These are phyloP conservation scores for Echinops telfairi DNA, from an alignment of 2,113 vertebrate genomes.

Conservation along the genomic window DNA sequence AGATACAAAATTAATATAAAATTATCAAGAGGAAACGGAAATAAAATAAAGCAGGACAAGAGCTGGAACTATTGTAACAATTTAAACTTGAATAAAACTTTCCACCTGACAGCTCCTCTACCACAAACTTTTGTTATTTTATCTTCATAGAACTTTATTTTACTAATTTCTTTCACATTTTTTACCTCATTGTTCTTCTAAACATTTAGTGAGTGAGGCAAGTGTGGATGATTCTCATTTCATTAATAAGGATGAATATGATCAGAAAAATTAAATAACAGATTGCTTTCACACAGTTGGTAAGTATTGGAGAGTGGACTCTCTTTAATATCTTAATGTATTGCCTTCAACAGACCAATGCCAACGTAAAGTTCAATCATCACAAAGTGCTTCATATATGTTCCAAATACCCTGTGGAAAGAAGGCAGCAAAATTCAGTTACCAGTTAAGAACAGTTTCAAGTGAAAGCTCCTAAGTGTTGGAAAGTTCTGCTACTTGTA, in stretches of 20 bases:
- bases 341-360: not conserved
- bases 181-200: not conserved
- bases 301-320: not conserved
- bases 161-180: not conserved
- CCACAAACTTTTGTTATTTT: rapidly evolving
- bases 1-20: not conserved
- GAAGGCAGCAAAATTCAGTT: not conserved
- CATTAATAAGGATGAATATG: not conserved
- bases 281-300: not conserved
- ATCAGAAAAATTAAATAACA: not conserved
- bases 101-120: not conserved
- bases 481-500: not conserved
- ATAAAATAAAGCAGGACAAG: not conserved
- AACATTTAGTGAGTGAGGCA: not conserved
- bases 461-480: not conserved
- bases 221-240: not conserved
- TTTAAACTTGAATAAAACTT: not conserved
- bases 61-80: not conserved
- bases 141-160: too few species aligned
- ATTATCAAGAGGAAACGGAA: not conserved
- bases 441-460: not conserved
- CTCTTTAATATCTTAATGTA: not conserved
- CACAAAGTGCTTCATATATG: not conserved
- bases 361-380: too few species aligned
- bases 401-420: not conserved